phyloP scores from a whole-genome alignment of 2,888 invertebrate genomes.

The Anthrax anthrax region DNA sequence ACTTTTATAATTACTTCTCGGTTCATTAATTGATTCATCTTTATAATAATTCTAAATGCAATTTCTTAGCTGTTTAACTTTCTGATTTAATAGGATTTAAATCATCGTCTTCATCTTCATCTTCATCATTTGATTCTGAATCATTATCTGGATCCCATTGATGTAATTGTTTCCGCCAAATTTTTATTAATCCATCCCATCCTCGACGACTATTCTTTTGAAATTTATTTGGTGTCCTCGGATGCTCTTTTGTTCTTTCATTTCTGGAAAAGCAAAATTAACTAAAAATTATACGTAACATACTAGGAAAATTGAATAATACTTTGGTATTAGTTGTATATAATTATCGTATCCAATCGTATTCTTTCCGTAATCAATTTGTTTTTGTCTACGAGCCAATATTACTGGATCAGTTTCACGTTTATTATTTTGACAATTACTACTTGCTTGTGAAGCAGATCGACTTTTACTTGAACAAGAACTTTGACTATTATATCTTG shows the following conservation, averaged over 20 bases:
- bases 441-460: background rate
- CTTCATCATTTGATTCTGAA: background rate
- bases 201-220: slow-evolving; percentile 79
- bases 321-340: slow-evolving; percentile 51
- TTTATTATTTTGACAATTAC: slow-evolving; percentile 20
- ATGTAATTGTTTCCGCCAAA: slow-evolving; percentile 78
- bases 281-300: background rate
- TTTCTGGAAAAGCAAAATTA: slow-evolving; percentile 33
- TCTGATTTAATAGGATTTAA: no score
- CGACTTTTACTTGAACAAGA: slow-evolving; percentile 19
- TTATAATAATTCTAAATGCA: no score
- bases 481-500: slow-evolving; percentile 9
- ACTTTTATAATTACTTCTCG: no score
- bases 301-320: slow-evolving; percentile 21
- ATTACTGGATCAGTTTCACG: slow-evolving; percentile 57
- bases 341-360: slow-evolving; percentile 77
- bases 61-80: no score
- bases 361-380: slow-evolving; percentile 90
- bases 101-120: no score
- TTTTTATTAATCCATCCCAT: slow-evolving; percentile 78
- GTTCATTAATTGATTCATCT: no score
- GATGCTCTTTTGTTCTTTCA: slow-evolving; percentile 55
- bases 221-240: slow-evolving; percentile 79
- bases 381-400: slow-evolving; percentile 71
- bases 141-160: slow-evolving; percentile 49